Evolutionary conservation across 2,888 invertebrate genomes (phyloP), one percentile per base, ranked within the genome.

Genomic region (Schrankia costaestrigalis): DNA sequence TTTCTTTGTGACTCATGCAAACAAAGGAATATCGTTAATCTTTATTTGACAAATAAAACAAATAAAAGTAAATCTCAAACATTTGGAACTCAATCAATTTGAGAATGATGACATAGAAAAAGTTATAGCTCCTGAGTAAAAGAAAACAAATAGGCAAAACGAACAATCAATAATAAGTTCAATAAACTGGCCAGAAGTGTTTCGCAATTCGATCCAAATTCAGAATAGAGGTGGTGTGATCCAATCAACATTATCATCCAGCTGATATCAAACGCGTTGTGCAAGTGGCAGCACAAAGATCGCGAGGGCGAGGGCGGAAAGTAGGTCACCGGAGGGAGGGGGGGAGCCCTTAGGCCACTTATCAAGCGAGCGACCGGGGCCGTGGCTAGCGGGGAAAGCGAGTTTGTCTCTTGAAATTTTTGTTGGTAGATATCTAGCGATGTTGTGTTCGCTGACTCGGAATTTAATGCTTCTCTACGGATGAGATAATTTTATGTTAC

Each of bases 271-370:
- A 57, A 46, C 56, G 63, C 66, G 80, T 84, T 84, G 84, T 84
- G 83, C 84, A 85, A 85, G 82, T 78, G 72, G 64, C 78, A 75
- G 79, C 81, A 77, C 81, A 83, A 81, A 84, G 84, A 85, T 84
- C 82, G 81, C 71, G 69, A 77, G 79, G 79, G 78, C 79, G 76
- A 69, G 71, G 74, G 71, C 63, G 69, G 74, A 51, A 71, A 70
- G 61, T 77, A 71, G 76, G 80, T 80, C 75, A 72, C 44, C 46
- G 70, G 63, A 63, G 73, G 31, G 65, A 50, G 65, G 72, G 69
- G 67, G 74, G 78, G 75, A 78, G 78, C 85, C 87, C 85, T 85
- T 81, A 79, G 82, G 80, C 81, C 78, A 84, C 83, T 86, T 83
- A 84, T 80, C 83, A 78, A 75, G 58, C 59, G 74, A 69, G 64